These are phyloP conservation scores for Pachypanchax playfairii DNA, from an alignment of 2,113 vertebrate species.

Conservation along the genomic window DNA sequence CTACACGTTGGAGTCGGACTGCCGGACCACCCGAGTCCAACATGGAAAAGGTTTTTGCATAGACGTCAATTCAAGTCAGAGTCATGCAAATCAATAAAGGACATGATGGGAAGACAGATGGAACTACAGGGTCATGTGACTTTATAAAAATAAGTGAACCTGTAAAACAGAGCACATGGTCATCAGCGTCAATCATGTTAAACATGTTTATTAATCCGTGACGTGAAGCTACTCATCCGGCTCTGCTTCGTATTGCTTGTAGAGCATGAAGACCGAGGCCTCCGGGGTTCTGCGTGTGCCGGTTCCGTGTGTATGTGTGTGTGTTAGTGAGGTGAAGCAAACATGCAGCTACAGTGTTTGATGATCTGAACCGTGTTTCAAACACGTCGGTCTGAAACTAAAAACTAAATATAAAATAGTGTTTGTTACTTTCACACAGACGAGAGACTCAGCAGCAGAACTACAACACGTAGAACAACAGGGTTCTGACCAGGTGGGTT, in stretches of 20 bases:
- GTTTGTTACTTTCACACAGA: no score
- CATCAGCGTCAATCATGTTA: conserved; percentile 27
- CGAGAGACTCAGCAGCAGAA: no score
- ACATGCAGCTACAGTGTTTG: conserved; percentile 72
- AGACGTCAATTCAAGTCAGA: conserved; percentile 75
- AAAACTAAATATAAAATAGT: no score
- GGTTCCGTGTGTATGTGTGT: conserved; percentile 27
- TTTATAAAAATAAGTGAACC: conserved; percentile 82
- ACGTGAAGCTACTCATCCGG: conserved; percentile 37
- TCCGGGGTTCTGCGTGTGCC: conserved; percentile 18
- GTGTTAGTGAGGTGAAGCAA: conserved; percentile 59
- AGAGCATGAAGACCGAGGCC: conserved; percentile 48
- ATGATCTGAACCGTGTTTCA: conserved; percentile 41
- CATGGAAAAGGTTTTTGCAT: conserved; percentile 74
- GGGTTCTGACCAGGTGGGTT: no score
- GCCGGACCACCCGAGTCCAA: neutral
- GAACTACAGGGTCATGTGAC: conserved; percentile 48
- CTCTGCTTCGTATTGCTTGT: conserved; percentile 72
- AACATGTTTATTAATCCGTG: conserved; percentile 30
- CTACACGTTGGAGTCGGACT: no score
- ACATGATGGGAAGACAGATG: conserved; percentile 5
- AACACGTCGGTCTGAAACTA: conserved; percentile 12
- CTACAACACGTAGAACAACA: no score
- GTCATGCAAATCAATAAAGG: conserved; percentile 73
- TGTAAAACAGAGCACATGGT: conserved; percentile 59